A percentile compares a stretch with the other conserved stretches of the same genome.
phyloP scores from a whole-genome alignment of 2,797 vertebrate genomes.

The Agapornis canus region DNA sequence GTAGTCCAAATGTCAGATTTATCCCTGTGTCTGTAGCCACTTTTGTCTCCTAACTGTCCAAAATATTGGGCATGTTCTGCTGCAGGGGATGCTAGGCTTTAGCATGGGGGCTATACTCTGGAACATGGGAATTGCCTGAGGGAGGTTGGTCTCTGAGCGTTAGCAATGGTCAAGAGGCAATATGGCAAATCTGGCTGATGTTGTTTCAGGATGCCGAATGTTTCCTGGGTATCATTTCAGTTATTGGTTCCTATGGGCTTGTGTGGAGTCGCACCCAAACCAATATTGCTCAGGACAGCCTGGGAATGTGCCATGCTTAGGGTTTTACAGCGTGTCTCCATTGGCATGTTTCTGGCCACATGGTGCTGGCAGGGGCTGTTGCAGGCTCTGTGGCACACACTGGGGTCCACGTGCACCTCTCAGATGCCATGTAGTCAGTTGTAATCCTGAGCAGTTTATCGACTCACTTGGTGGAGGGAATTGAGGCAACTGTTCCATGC shows the following conservation, averaged over 20 bases:
- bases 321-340: neutral
- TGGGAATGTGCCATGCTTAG: rapidly evolving
- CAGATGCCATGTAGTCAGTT: neutral
- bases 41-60: neutral
- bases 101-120: rapidly evolving
- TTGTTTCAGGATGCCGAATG: neutral
- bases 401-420: neutral
- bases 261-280: neutral
- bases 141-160: neutral
- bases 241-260: neutral
- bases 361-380: neutral
- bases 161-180: neutral
- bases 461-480: neutral
- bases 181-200: neutral
- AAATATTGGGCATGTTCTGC: rapidly evolving
- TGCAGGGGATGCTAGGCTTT: neutral
- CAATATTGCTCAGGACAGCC: rapidly evolving
- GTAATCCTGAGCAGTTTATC: neutral
- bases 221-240: neutral
- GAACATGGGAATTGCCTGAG: rapidly evolving
- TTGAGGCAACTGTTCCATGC: neutral
- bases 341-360: neutral
- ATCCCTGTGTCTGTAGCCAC: neutral
- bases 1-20: neutral
- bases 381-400: neutral